A percentile compares a stretch with the other conserved stretches of the same genome.
These are phyloP conservation scores for Teleogryllus oceanicus DNA, from an alignment of 2,888 invertebrate genomes.

Conservation along the genomic window DNA sequence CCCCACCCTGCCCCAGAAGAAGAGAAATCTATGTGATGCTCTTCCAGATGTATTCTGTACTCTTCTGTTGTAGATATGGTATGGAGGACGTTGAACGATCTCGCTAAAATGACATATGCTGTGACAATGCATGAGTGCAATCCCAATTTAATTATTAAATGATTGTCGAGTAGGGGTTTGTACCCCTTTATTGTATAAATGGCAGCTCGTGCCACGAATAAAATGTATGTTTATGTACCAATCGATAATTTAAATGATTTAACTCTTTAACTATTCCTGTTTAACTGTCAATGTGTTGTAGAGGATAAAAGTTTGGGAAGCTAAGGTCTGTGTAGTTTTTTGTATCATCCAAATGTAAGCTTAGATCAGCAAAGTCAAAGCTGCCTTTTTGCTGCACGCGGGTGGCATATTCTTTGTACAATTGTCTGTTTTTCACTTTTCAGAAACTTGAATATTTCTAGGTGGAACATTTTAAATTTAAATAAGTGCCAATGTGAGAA, in stretches of 20 bases:
- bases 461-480: slow-evolving; percentile 26
- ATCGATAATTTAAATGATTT: slow-evolving; percentile 24
- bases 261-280: slow-evolving; percentile 26
- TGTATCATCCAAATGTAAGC: slow-evolving; percentile 23
- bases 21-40: slow-evolving; percentile 11
- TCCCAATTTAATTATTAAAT: slow-evolving; percentile 24
- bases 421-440: slow-evolving; percentile 29
- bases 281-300: slow-evolving; percentile 29
- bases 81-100: not conserved
- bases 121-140: slow-evolving; percentile 23
- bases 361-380: slow-evolving; percentile 23
- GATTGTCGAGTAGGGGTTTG: slow-evolving; percentile 23
- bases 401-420: slow-evolving; percentile 28
- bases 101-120: slow-evolving; percentile 21
- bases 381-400: slow-evolving; percentile 22
- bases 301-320: slow-evolving; percentile 24
- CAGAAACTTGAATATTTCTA: slow-evolving; percentile 27
- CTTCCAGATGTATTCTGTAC: slow-evolving; percentile 9
- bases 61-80: slow-evolving; percentile 1
- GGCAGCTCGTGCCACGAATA: slow-evolving; percentile 29
- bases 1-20: not conserved
- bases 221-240: slow-evolving; percentile 26
- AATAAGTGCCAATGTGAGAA: slow-evolving; percentile 27
- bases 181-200: slow-evolving; percentile 23
- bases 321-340: slow-evolving; percentile 23